phyloP scores from a whole-genome alignment of 92 coral and sea anemone genomes.

The Palythoa grandiflora region DNA sequence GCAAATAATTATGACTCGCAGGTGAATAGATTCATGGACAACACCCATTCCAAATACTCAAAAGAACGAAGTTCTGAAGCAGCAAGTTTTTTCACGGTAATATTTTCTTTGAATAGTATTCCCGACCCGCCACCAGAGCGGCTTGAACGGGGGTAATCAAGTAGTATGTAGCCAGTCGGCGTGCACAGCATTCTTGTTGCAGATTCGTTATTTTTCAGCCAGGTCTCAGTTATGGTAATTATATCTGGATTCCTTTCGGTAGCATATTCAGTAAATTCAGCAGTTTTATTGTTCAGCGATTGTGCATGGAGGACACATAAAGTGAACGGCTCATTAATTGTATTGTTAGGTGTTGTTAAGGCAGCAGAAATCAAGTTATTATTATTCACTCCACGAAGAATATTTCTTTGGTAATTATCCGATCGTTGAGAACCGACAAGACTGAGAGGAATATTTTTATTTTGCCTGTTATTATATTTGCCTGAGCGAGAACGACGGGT shows the following conservation, averaged over 20 bases:
- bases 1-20: neutral
- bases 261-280: slow-evolving; percentile 28
- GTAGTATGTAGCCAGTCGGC: slow-evolving; percentile 4
- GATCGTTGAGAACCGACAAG: no score
- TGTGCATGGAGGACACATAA: neutral
- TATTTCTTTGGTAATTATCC: no score
- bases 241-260: slow-evolving; percentile 18
- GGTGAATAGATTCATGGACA: neutral
- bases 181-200: slow-evolving; percentile 11
- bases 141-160: neutral
- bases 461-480: no score
- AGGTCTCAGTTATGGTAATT: slow-evolving; percentile 15
- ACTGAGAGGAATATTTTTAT: no score
- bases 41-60: slow-evolving; percentile 23
- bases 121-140: neutral
- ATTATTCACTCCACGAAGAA: neutral
- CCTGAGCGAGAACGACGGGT: no score
- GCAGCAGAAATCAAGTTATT: slow-evolving; percentile 18
- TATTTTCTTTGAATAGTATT: slow-evolving; percentile 18
- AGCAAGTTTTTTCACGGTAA: slow-evolving; percentile 16
- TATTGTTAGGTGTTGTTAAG: neutral
- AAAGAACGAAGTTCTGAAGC: slow-evolving; percentile 15
- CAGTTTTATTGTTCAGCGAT: slow-evolving; percentile 28
- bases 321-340: neutral
- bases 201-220: neutral